Evolutionary conservation across 2,888 invertebrate species (phyloP).

Genomic region (Standfussiana lucernea): DNA sequence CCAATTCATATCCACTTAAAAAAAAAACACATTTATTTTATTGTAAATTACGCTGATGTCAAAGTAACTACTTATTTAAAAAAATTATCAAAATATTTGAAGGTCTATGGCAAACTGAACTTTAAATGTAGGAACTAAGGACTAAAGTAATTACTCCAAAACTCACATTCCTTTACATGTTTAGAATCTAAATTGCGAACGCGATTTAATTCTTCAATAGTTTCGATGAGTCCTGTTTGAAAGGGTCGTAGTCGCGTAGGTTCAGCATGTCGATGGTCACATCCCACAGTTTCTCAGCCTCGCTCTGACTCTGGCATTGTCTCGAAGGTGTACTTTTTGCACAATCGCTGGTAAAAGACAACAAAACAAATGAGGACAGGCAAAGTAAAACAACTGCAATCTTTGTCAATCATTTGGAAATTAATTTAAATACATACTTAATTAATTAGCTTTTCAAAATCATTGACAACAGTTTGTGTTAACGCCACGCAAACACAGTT

Average conservation of each 20-base stretch:
- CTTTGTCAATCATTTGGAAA: background rate
- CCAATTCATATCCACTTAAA: no score
- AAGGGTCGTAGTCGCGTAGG: conserved; percentile 40
- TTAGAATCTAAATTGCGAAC: background rate
- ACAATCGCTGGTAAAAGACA: conserved; percentile 40
- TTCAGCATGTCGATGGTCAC: conserved; percentile 45
- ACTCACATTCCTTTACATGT: background rate
- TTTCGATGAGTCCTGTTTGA: conserved; percentile 7
- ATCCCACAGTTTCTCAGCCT: conserved; percentile 44
- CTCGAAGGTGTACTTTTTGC: conserved; percentile 22
- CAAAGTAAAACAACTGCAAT: background rate
- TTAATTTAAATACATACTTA: background rate
- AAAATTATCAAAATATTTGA: background rate
- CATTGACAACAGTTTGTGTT: no score
- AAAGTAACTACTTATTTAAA: background rate
- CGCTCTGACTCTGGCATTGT: conserved; percentile 34
- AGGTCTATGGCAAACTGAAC: background rate
- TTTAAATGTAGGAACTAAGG: background rate
- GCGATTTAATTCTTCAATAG: background rate
- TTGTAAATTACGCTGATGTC: background rate
- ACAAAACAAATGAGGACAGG: background rate
- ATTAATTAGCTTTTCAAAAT: no score
- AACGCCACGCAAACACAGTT: no score
- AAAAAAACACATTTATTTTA: no score
- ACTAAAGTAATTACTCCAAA: background rate